phyloP scores from a whole-genome alignment of 2,113 vertebrate species.

The Danionella cerebrum region DNA sequence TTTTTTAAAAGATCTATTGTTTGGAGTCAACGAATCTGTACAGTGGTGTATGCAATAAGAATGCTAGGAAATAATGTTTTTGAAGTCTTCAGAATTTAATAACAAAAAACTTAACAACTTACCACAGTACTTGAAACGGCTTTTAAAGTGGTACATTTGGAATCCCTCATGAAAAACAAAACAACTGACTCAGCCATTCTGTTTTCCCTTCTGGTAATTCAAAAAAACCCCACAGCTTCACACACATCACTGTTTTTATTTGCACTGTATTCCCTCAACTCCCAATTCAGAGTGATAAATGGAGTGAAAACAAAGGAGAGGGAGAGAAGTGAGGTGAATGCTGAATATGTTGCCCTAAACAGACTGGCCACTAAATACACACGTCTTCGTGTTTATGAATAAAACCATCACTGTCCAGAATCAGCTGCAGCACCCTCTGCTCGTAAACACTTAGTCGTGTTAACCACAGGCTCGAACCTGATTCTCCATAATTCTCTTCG shows the following conservation, averaged over 20 bases:
- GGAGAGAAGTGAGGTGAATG: neutral
- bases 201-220: neutral
- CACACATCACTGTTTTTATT: conserved; percentile 12
- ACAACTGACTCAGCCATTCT: neutral
- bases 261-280: neutral
- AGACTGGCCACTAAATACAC: conserved; percentile 3
- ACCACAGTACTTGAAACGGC: too few species aligned
- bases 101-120: too few species aligned
- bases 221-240: conserved; percentile 12
- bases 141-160: too few species aligned
- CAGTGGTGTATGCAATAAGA: too few species aligned
- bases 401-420: neutral
- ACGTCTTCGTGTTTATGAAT: neutral
- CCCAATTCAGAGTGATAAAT: neutral
- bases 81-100: too few species aligned
- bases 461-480: neutral
- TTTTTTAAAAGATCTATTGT: too few species aligned
- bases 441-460: neutral
- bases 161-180: too few species aligned
- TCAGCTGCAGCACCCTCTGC: neutral
- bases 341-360: neutral
- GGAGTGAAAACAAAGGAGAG: neutral
- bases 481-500: conserved; percentile 10
- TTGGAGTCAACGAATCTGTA: too few species aligned
- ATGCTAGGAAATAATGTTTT: too few species aligned